Conservation (phyloP, 1,140 invertebrate genomes). For the Rhyacophila brunnea region DNA sequence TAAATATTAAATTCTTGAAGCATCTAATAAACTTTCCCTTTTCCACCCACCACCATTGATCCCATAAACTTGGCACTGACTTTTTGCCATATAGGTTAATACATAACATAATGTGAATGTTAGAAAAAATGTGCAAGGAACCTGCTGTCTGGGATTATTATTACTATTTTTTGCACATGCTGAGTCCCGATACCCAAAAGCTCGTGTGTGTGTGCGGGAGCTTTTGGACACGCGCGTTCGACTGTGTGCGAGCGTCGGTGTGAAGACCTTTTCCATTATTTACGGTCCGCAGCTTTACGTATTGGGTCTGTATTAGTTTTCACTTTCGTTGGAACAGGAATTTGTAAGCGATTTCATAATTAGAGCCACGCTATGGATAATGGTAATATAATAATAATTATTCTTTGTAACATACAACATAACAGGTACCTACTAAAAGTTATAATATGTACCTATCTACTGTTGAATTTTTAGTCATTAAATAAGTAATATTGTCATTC, state of each 20-base stretch:
- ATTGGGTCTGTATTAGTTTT: conserved; percentile 25
- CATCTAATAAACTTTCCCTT: too few relatives aligned
- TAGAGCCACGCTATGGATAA: too few relatives aligned
- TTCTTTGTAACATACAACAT: too few relatives aligned
- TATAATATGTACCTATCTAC: too few relatives aligned
- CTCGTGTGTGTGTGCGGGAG: conserved; percentile 1
- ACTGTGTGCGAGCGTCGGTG: conserved; percentile 1
- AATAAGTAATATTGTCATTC: too few relatives aligned
- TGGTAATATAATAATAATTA: too few relatives aligned
- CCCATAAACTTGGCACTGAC: conserved; percentile 16
- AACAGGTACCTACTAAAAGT: too few relatives aligned
- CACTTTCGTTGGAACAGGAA: conserved; percentile 24
- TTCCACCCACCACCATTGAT: conserved; percentile 5
- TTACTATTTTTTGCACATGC: conserved; percentile 30
- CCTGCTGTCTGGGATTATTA: conserved; percentile 31
- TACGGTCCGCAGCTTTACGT: conserved; percentile 25
- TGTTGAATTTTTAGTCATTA: too few relatives aligned
- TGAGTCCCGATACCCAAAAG: background rate
- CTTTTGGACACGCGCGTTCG: background rate
- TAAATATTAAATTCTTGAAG: too few relatives aligned
- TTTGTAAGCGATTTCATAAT: too few relatives aligned
- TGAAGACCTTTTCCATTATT: conserved; percentile 31
- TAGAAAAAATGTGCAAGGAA: conserved; percentile 32
- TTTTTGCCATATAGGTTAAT: conserved; percentile 6
- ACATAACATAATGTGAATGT: conserved; percentile 27